Evolutionary conservation across 2,888 invertebrate genomes (phyloP), one percentile per base, ranked within the genome.

Genomic region (Ophonus ardosiacus): DNA sequence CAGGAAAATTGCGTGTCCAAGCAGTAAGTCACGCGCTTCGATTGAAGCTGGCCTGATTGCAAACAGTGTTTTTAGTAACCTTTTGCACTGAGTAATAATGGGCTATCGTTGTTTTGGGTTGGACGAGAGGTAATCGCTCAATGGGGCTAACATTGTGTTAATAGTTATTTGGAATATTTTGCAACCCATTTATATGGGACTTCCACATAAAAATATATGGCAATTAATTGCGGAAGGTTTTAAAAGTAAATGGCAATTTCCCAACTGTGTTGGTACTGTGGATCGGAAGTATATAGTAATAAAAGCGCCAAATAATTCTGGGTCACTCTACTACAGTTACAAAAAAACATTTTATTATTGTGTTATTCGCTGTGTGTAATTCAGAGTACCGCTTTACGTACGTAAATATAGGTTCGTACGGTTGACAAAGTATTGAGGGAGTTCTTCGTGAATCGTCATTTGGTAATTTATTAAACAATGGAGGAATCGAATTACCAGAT

Each of bases 241-340:
- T 59, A 17, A 59, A 17, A 7, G 10, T 17, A 59, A 59, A 59
- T 59, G 61, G 61, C 15, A 59, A 6, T 10, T 59, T 17, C 61
- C 61, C 15, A 15, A 59, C 18, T 59, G 61, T 59, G 61, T 59
- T 7, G 61, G 61, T 7, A 10, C 15, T 59, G 15, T 59, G 6
- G 61, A 59, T 59, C 6, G 61, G 15, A 59, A 59, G 10, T 10
- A 59, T 59, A 18, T 59, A 6, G 61, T 59, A 7, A 59, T 59
- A 59, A 15, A 40, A 40, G 40, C 40, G 5, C 40, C 40, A 40
- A 65, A 81, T 18, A 15, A 82, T 63, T 38, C 83, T 24, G 84
- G 84, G 38, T 51, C 43, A 24, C 84, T 78, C 51, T 84, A 78
- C 84, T 76, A 76, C n/a, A 76, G 76, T 65, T 84, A 84, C 61